A percentile compares a stretch with the other conserved stretches of the same genome.
phyloP scores from a whole-genome alignment of 2,113 vertebrate species.

The Callopanchax toddi region DNA sequence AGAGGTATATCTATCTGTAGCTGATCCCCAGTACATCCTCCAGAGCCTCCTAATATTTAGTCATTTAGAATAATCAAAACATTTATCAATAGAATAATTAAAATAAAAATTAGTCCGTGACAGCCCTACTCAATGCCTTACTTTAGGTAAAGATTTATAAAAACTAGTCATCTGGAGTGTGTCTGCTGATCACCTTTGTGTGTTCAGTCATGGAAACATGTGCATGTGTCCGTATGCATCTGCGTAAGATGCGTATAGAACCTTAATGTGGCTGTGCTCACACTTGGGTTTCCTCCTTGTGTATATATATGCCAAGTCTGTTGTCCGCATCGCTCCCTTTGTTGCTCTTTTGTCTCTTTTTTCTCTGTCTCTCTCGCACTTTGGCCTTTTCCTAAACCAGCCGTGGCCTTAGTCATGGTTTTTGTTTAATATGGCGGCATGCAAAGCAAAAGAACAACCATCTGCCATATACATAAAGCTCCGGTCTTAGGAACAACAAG shows the following conservation, averaged over 20 bases:
- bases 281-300: conserved; percentile 30
- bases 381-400: conserved; percentile 74
- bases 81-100: no score
- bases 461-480: conserved; percentile 73
- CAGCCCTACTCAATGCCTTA: background rate
- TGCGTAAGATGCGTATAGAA: background rate
- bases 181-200: conserved; percentile 18
- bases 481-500: conserved; percentile 68
- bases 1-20: no score
- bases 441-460: conserved; percentile 75
- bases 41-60: no score
- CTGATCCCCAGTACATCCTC: no score
- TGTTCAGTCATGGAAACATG: conserved; percentile 6
- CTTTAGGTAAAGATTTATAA: background rate
- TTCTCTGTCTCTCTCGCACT: conserved; percentile 47
- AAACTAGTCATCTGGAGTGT: conserved; percentile 13
- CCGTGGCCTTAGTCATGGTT: conserved; percentile 64
- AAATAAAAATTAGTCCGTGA: no score
- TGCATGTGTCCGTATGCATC: background rate
- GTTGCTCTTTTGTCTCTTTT: conserved; percentile 63
- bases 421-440: conserved; percentile 73
- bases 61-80: no score
- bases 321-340: conserved; percentile 41
- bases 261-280: conserved; percentile 30
- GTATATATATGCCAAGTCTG: conserved; percentile 30